These are phyloP conservation scores for Chelonoidis abingdonii DNA, from an alignment of 2,113 vertebrate genomes.

Conservation along the genomic window DNA sequence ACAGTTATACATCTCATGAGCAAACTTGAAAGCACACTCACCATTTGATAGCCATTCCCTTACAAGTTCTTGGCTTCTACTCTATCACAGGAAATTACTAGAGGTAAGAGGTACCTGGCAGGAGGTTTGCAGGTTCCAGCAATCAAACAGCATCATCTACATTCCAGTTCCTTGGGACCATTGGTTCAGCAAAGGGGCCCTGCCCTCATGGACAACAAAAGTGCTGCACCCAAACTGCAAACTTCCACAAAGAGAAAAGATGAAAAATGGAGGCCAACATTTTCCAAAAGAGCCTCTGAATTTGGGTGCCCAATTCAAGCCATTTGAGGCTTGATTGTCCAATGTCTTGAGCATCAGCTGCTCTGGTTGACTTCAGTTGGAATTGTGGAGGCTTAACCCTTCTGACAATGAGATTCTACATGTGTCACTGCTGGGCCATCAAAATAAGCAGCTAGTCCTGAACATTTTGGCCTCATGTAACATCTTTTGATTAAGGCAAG, in stretches of 20 bases:
- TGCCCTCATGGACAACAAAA: neutral
- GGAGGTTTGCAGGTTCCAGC: neutral
- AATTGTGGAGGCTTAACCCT: neutral
- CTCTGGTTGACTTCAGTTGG: neutral
- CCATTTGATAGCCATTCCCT: neutral
- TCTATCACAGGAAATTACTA: neutral
- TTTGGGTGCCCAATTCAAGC: neutral
- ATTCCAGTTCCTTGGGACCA: neutral
- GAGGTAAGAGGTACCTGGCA: neutral
- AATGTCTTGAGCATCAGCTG: neutral
- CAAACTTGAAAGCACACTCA: neutral
- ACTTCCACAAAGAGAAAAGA: neutral
- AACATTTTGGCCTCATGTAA: neutral
- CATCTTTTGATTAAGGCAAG: neutral
- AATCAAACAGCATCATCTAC: fast-evolving
- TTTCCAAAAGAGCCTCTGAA: slow-evolving; percentile 3
- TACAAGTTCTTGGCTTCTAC: neutral
- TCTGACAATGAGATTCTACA: neutral
- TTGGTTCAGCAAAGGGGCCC: neutral
- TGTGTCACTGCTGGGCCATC: neutral
- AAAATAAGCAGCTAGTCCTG: neutral
- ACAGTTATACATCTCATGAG: neutral
- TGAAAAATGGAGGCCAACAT: neutral
- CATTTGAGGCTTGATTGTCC: neutral
- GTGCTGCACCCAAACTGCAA: neutral